These are phyloP conservation scores for Gymnodraco acuticeps DNA, from an alignment of 2,797 vertebrate genomes.

Conservation along the genomic window DNA sequence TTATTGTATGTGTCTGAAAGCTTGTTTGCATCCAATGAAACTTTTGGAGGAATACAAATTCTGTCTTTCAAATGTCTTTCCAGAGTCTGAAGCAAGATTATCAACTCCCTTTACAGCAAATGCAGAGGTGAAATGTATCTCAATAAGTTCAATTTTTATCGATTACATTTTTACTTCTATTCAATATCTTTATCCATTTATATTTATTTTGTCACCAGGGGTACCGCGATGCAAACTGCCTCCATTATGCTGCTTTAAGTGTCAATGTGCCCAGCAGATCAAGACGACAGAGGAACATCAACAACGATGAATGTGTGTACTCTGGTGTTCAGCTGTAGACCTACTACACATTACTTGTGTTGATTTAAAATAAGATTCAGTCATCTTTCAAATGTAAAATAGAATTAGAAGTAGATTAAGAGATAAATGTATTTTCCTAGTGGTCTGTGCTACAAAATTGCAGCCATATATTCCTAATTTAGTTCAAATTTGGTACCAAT, in stretches of 20 bases:
- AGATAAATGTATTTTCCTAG: too few relatives aligned
- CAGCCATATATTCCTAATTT: too few relatives aligned
- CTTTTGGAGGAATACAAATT: too few relatives aligned
- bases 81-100: too few relatives aligned
- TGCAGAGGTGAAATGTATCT: too few relatives aligned
- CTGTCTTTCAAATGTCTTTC: neutral
- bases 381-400: neutral
- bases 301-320: conserved; percentile 18
- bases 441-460: neutral
- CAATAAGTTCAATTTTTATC: too few relatives aligned
- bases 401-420: neutral
- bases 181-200: neutral
- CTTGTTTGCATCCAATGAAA: neutral
- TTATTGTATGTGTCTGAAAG: neutral
- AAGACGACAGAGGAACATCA: neutral
- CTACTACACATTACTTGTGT: too few relatives aligned
- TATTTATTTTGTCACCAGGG: conserved; percentile 1
- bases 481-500: too few relatives aligned
- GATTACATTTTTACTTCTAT: neutral
- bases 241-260: conserved; percentile 31
- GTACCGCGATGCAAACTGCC: neutral
- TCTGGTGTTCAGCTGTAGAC: conserved; percentile 13
- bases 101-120: too few relatives aligned
- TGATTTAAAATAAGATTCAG: neutral
- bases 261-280: neutral